Evolutionary conservation across 2,888 invertebrate species (phyloP).

Genomic region (Slavum lentiscoides): DNA sequence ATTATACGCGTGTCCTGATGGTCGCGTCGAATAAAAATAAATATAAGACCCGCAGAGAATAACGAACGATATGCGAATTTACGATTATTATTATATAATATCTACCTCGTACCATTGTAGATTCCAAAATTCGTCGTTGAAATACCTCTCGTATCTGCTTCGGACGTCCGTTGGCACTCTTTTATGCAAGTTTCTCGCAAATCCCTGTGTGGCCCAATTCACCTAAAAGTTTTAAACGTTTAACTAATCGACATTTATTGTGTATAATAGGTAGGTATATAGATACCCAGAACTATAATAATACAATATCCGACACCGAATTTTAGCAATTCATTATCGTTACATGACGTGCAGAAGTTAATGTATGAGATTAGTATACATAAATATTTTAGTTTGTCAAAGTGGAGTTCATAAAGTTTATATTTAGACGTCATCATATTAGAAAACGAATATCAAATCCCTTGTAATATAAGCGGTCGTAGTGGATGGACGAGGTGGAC

Average conservation of each 20-base stretch:
- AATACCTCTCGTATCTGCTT: slow-evolving; percentile 60
- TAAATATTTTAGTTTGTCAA: not conserved
- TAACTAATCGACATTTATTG: slow-evolving; percentile 10
- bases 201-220: slow-evolving; percentile 52
- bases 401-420: not conserved
- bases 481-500: too few relatives aligned
- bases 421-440: not conserved
- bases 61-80: slow-evolving; percentile 15
- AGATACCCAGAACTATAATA: not conserved
- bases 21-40: not conserved
- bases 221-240: slow-evolving; percentile 49
- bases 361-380: not conserved
- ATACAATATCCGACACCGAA: not conserved
- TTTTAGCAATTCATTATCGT: slow-evolving; percentile 33
- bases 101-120: slow-evolving; percentile 89
- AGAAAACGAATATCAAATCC: too few relatives aligned
- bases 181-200: slow-evolving; percentile 46
- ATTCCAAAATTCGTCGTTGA: slow-evolving; percentile 84
- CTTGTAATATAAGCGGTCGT: too few relatives aligned
- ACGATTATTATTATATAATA: slow-evolving; percentile 24
- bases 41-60: not conserved
- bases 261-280: too few relatives aligned
- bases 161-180: slow-evolving; percentile 35
- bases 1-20: too few relatives aligned
- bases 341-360: slow-evolving; percentile 6